A percentile compares a stretch with the other conserved stretches of the same genome.
Conservation (phyloP, 2,888 invertebrate genomes). For the Bugula neritina region DNA sequence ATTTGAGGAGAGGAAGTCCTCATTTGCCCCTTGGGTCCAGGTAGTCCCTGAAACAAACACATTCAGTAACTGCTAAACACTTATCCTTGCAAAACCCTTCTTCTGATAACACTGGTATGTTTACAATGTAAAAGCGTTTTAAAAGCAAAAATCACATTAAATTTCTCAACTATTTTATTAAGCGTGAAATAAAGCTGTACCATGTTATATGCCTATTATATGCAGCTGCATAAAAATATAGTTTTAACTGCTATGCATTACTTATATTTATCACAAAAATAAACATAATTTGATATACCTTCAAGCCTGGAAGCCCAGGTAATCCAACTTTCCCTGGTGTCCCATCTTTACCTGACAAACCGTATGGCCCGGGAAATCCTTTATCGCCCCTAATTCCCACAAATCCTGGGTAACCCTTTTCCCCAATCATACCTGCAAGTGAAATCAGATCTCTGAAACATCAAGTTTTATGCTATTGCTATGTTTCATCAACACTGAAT, state of each 20-base stretch:
- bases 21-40: conserved; percentile 8
- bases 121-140: no score
- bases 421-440: conserved; percentile 6
- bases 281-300: background rate
- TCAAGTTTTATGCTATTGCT: no score
- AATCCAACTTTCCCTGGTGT: background rate
- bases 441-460: background rate
- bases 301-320: background rate
- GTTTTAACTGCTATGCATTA: no score
- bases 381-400: conserved; percentile 22
- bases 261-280: background rate
- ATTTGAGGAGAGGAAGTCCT: background rate
- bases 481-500: no score
- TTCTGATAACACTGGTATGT: no score
- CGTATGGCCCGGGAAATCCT: conserved; percentile 1
- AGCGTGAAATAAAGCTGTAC: no score
- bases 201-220: no score
- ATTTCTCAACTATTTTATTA: no score
- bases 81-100: no score
- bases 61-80: background rate
- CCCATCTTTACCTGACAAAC: background rate
- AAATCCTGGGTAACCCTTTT: conserved; percentile 21
- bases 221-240: no score
- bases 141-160: no score
- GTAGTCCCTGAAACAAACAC: conserved; percentile 5